These are phyloP conservation scores for Sebastes miniatus DNA, from an alignment of 2,797 vertebrate genomes.

Conservation along the genomic window DNA sequence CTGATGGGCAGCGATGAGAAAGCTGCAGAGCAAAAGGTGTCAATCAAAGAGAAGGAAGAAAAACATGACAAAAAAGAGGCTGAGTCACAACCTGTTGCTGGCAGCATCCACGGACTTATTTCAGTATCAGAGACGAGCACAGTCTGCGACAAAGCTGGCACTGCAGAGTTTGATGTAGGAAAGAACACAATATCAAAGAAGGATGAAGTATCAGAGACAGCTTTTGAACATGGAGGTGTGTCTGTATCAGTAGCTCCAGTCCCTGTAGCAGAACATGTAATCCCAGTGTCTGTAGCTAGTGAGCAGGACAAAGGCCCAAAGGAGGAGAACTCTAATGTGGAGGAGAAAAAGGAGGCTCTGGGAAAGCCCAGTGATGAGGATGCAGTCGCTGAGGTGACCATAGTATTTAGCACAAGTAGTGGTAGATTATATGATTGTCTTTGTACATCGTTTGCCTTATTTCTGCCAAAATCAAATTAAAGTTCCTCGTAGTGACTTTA, in stretches of 20 bases:
- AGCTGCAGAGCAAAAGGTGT: slow-evolving; percentile 29
- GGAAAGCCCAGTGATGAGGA: slow-evolving; percentile 75
- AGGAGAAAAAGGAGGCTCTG: slow-evolving; percentile 58
- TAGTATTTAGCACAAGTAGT: slow-evolving; percentile 49
- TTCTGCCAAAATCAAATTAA: not conserved
- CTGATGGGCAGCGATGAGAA: slow-evolving; percentile 23
- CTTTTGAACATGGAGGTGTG: slow-evolving; percentile 33
- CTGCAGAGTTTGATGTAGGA: slow-evolving; percentile 33
- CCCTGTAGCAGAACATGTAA: slow-evolving; percentile 54
- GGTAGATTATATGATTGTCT: slow-evolving; percentile 2
- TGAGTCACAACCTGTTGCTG: slow-evolving; percentile 51
- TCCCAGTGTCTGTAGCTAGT: slow-evolving; percentile 50
- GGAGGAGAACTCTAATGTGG: slow-evolving; percentile 47
- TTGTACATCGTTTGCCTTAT: not conserved
- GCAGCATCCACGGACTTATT: slow-evolving; percentile 50
- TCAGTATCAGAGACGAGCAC: slow-evolving; percentile 42
- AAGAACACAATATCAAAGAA: slow-evolving; percentile 38
- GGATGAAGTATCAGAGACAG: slow-evolving; percentile 21
- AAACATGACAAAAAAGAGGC: slow-evolving; percentile 38
- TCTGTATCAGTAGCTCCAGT: slow-evolving; percentile 39
- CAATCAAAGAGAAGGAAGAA: slow-evolving; percentile 49
- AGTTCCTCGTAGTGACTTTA: not conserved
- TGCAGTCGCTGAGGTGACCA: slow-evolving; percentile 78
- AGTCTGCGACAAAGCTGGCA: slow-evolving; percentile 29
- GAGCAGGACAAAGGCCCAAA: slow-evolving; percentile 56